These are phyloP conservation scores for Cyanoliseus patagonus DNA, from an alignment of 2,113 vertebrate genomes.

Conservation along the genomic window DNA sequence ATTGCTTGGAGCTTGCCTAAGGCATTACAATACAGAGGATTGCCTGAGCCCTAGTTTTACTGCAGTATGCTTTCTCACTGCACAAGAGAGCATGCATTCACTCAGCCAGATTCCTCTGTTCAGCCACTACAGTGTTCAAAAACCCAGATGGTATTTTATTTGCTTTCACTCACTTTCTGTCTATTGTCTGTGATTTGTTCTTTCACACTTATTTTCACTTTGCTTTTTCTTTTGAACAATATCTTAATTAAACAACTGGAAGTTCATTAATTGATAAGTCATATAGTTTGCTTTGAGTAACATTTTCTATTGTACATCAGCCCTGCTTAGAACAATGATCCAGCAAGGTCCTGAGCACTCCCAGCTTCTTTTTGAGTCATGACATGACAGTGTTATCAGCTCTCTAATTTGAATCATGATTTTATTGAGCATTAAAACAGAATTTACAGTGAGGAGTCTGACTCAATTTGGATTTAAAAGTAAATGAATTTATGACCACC, in stretches of 20 bases:
- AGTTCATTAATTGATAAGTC: neutral
- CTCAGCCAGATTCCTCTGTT: neutral
- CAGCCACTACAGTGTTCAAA: neutral
- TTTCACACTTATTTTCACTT: neutral
- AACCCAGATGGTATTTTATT: neutral
- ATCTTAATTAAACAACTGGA: neutral
- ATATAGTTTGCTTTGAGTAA: neutral
- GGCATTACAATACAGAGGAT: neutral
- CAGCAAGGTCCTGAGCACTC: neutral
- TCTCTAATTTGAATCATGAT: neutral
- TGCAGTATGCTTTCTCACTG: neutral
- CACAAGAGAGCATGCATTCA: neutral
- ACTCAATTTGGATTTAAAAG: neutral
- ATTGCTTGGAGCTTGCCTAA: slow-evolving; percentile 46
- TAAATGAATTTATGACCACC: neutral
- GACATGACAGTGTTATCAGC: neutral
- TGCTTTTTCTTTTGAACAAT: neutral
- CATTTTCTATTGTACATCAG: neutral
- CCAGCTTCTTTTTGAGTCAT: neutral
- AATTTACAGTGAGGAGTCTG: neutral
- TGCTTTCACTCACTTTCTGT: neutral
- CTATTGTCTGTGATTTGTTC: neutral
- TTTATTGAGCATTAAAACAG: neutral
- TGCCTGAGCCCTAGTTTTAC: slow-evolving; percentile 2
- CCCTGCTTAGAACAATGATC: neutral